Base-by-base conservation (phyloP, 2,797 vertebrate genomes). In the Sebastes variabilis region DNA sequence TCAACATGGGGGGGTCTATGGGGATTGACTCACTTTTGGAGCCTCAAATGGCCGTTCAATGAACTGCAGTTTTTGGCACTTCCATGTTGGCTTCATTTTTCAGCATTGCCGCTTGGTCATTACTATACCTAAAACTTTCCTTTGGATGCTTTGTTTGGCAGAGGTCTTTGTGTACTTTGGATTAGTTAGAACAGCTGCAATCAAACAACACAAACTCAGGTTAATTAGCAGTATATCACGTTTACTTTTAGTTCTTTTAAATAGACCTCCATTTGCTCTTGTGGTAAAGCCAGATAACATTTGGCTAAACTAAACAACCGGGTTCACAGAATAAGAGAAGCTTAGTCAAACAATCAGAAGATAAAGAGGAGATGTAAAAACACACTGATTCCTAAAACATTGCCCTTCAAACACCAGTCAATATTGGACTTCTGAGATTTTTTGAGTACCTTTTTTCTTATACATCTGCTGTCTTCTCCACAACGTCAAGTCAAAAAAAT, bases 181-280 rank as follows among this genome's bases (percentile, higher is more conserved):
- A 62, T 64, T 13, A 20, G 52, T 30, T 32, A 46, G 18, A 73
- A 46, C n/a, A 34, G 36, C 34, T 69, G 72, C 30, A 34, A 58
- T 56, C 79, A 32, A 42, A 61, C 24, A 29, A 30, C 42, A 83
- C n/a, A 67, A 75, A 54, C 55, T 52, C 56, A 46, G n/a, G 38
- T 58, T 55, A 46, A 75, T 64, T 38, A 78, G 61, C 27, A 56
- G 8, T 49, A 25, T 60, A 34, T 55, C 52, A 18, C 8, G 1
- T 59, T 11, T 52, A 49, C 46, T 58, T 54, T 22, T 25, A 10
- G 9, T n/a, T 36, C n/a, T 54, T 54, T 60, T 2, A 9, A 72
- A 30, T 5, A 55, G 10, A 42, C 60, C 22, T 22, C 60, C 10
- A 16, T 65, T 25, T 24, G 22, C 22, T 30, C 24, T 14, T 58